A percentile compares a stretch with the other conserved stretches of the same genome.
Conservation (phyloP, 2,797 vertebrate genomes). For the Myoxocephalus aenaeus region DNA sequence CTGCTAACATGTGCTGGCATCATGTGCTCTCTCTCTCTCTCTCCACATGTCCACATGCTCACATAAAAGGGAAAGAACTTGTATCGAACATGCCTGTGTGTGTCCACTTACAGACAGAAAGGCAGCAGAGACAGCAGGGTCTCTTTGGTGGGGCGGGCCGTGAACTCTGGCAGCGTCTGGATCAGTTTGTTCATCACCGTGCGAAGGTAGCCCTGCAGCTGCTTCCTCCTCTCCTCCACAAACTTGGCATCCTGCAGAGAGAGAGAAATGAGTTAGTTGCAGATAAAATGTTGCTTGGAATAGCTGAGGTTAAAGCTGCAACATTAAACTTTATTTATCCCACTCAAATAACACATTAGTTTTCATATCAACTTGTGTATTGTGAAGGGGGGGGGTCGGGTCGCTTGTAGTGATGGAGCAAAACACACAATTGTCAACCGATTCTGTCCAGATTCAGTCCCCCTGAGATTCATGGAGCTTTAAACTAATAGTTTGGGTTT, state of each 20-base stretch:
- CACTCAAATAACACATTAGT: neutral
- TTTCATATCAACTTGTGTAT: too few relatives aligned
- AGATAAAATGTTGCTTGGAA: neutral
- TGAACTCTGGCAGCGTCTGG: slow-evolving; percentile 94
- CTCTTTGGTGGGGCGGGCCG: slow-evolving; percentile 92
- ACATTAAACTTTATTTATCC: neutral
- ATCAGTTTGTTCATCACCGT: slow-evolving; percentile 98
- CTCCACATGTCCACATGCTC: neutral
- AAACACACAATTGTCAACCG: too few relatives aligned
- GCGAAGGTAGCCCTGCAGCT: slow-evolving; percentile 95
- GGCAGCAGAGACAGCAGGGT: slow-evolving; percentile 93
- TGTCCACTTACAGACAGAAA: slow-evolving; percentile 93
- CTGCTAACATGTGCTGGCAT: slow-evolving; percentile 1
- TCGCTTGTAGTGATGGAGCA: too few relatives aligned
- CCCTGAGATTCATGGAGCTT: too few relatives aligned
- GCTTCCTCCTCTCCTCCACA: slow-evolving; percentile 96
- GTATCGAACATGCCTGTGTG: slow-evolving; percentile 8
- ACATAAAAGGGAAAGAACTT: neutral
- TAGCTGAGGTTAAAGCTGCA: slow-evolving; percentile 21
- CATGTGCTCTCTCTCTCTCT: slow-evolving; percentile 4
- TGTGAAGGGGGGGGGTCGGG: too few relatives aligned
- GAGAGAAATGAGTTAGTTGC: neutral
- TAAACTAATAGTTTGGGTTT: too few relatives aligned
- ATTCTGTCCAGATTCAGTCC: too few relatives aligned
- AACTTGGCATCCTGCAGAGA: slow-evolving; percentile 94